Evolutionary conservation across 2,888 invertebrate genomes (phyloP).

Genomic region (Ornithoptera alexandrae): DNA sequence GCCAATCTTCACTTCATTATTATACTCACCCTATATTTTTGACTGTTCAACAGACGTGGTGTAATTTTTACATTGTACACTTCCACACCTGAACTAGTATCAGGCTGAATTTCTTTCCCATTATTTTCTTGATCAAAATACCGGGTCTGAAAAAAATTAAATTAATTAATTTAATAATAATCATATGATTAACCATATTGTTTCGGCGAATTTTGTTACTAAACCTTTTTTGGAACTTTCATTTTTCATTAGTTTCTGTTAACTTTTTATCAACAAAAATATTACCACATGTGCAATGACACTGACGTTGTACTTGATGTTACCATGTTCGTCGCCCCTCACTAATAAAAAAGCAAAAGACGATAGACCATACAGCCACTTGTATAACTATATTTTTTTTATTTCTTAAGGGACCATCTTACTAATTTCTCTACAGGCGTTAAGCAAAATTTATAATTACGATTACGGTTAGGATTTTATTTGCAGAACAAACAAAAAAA

Average conservation of each 20-base stretch:
- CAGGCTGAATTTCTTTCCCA: slow-evolving; percentile 32
- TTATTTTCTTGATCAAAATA: slow-evolving; percentile 52
- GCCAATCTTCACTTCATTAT: background rate
- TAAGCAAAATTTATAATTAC: too few relatives aligned
- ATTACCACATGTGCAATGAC: slow-evolving; percentile 26
- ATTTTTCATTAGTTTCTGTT: slow-evolving; percentile 3
- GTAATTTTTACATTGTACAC: slow-evolving; percentile 63
- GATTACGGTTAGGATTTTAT: too few relatives aligned
- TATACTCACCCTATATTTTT: slow-evolving; percentile 51
- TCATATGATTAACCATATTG: background rate
- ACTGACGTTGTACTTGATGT: slow-evolving; percentile 18
- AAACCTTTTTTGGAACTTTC: slow-evolving; percentile 28
- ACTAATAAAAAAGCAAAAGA: background rate
- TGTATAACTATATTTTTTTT: too few relatives aligned
- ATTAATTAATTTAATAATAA: slow-evolving; percentile 1
- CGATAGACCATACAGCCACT: background rate
- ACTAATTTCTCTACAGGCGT: too few relatives aligned
- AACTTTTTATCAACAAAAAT: slow-evolving; percentile 17
- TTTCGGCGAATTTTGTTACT: background rate
- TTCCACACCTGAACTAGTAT: slow-evolving; percentile 44
- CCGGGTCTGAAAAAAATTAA: slow-evolving; percentile 47
- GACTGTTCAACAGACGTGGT: slow-evolving; percentile 46
- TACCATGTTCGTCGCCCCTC: background rate
- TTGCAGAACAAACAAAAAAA: too few relatives aligned
- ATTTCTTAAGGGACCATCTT: too few relatives aligned